A percentile compares a stretch with the other conserved stretches of the same genome.
Evolutionary conservation across 2,797 vertebrate genomes (phyloP).

Genomic region (Atherinosoma microstoma): DNA sequence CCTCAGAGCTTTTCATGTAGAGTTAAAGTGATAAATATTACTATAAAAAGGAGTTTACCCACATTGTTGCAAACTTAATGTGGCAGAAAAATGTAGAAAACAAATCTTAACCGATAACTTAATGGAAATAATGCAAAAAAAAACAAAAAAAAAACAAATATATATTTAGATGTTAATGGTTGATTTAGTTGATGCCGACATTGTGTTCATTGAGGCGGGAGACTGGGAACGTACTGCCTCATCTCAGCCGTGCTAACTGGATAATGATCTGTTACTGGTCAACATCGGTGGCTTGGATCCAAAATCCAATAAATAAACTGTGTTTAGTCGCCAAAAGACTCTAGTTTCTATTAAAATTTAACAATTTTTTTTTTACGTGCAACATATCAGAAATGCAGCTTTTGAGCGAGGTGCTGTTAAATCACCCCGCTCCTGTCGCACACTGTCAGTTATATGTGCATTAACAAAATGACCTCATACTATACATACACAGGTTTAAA

Average conservation of each 20-base stretch:
- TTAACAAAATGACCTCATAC: constrained; percentile 1
- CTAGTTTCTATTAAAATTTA: neutral
- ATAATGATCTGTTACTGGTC: neutral
- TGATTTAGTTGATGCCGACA: neutral
- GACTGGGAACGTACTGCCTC: neutral
- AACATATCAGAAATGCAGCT: neutral
- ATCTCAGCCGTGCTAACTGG: neutral
- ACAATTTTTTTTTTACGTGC: neutral
- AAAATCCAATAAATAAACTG: neutral
- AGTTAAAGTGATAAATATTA: neutral
- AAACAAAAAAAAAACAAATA: neutral
- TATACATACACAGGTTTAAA: neutral
- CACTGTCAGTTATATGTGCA: neutral
- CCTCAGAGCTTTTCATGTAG: neutral
- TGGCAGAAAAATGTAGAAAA: neutral
- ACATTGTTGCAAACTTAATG: neutral
- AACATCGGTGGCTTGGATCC: neutral
- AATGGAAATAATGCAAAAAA: neutral
- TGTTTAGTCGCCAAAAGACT: neutral
- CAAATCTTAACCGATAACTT: neutral
- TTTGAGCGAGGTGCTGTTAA: neutral
- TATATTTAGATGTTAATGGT: constrained; percentile 9
- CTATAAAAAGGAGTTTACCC: neutral
- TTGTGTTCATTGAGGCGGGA: neutral
- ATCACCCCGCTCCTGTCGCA: neutral